A percentile compares a stretch with the other conserved stretches of the same genome.
Conservation (phyloP, 2,888 invertebrate species). For the Drosophila affinis region DNA sequence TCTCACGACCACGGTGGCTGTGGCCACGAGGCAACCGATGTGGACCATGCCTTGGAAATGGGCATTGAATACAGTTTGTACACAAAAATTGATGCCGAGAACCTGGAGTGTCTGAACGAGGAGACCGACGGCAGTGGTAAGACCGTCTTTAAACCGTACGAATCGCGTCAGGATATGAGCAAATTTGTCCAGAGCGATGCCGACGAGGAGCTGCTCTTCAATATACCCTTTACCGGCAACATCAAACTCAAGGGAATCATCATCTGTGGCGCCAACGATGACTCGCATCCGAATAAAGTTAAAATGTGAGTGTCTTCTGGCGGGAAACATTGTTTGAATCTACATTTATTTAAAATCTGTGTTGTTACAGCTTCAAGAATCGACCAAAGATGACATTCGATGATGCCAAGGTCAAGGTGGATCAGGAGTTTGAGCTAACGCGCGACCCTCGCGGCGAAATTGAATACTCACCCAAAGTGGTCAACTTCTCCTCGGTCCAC, state of each 20-base stretch:
- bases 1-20: constrained; percentile 82
- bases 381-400: constrained; percentile 97
- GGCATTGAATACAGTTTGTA: constrained; percentile 88
- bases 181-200: constrained; percentile 98
- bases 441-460: constrained; percentile 91
- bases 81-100: constrained; percentile 93
- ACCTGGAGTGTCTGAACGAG: constrained; percentile 96
- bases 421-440: constrained; percentile 95
- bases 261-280: constrained; percentile 94
- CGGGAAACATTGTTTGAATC: too few species aligned
- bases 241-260: constrained; percentile 97
- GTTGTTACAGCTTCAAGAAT: constrained; percentile 92
- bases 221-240: constrained; percentile 98
- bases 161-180: constrained; percentile 90
- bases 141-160: constrained; percentile 96
- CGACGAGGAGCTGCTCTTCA: constrained; percentile 97
- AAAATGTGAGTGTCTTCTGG: constrained; percentile 89
- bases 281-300: constrained; percentile 93
- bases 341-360: background rate
- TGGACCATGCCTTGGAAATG: constrained; percentile 82
- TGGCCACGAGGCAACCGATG: constrained; percentile 82
- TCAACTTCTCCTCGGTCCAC: constrained; percentile 94
- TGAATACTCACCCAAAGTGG: constrained; percentile 95
- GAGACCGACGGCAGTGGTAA: constrained; percentile 93
- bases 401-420: constrained; percentile 89